A percentile compares a stretch with the other conserved stretches of the same genome.
Conservation (phyloP, 2,888 invertebrate species). For the Pyrrhosoma nymphula region DNA sequence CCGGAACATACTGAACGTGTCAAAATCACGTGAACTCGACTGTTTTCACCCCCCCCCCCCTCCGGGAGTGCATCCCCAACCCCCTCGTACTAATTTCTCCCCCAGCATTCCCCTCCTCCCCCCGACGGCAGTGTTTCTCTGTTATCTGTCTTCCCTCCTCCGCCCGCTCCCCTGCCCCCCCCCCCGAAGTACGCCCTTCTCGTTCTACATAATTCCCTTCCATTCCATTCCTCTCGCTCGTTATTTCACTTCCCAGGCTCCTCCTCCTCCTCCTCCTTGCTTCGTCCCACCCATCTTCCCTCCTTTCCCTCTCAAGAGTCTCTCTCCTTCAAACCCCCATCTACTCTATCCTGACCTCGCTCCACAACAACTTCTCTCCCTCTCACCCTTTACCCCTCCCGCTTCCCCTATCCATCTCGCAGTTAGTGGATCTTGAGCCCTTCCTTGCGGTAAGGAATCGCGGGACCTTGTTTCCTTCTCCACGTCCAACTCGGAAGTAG, state of each 20-base stretch:
- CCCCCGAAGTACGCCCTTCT: constrained; percentile 3
- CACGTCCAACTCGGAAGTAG: constrained; percentile 61
- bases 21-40: constrained; percentile 44
- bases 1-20: constrained; percentile 30
- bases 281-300: neutral
- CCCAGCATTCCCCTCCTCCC: neutral
- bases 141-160: constrained; percentile 43
- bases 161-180: neutral
- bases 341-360: no score
- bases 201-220: constrained; percentile 60
- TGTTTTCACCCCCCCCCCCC: neutral
- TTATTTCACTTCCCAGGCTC: constrained; percentile 44
- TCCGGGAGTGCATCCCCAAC: neutral
- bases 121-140: neutral
- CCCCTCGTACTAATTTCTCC: neutral
- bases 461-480: constrained; percentile 53
- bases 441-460: constrained; percentile 63
- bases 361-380: neutral
- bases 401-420: constrained; percentile 31
- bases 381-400: no score
- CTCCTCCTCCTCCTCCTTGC: neutral
- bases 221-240: constrained; percentile 56
- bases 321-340: neutral
- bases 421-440: constrained; percentile 58
- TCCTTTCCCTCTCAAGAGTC: neutral